Percentiles rank a stretch among this genome's conserved stretches.
Conservation (phyloP, 2,888 invertebrate genomes). For the Pinctada fucata region DNA sequence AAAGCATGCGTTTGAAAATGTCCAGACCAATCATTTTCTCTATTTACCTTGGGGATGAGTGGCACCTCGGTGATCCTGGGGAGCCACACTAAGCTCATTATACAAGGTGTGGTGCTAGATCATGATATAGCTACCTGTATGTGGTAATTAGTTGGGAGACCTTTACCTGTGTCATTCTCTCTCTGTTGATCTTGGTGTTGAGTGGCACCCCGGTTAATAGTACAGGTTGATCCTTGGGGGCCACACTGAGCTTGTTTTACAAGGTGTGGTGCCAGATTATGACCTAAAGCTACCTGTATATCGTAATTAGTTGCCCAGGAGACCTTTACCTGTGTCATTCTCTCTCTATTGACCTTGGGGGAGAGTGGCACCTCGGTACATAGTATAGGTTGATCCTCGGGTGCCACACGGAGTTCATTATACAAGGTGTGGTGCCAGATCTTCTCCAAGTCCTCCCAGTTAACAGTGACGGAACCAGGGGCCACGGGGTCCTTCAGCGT, state of each 20-base stretch:
- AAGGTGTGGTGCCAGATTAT: too few relatives aligned
- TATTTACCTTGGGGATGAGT: not conserved
- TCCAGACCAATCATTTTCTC: not conserved
- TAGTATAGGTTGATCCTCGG: conserved; percentile 19
- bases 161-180: conserved; percentile 16
- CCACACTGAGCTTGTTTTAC: too few relatives aligned
- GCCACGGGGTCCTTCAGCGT: conserved; percentile 21
- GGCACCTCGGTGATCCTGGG: too few relatives aligned
- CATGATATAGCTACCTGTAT: too few relatives aligned
- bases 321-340: conserved; percentile 15
- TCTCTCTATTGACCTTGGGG: conserved; percentile 80
- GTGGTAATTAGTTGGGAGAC: too few relatives aligned
- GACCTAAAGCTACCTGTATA: not conserved
- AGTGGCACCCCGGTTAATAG: not conserved
- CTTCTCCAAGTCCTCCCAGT: conserved; percentile 34
- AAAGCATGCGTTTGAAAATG: not conserved
- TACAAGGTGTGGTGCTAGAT: too few relatives aligned
- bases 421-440: conserved; percentile 52
- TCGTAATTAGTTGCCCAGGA: not conserved
- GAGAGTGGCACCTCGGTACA: conserved; percentile 83
- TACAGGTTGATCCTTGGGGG: not conserved
- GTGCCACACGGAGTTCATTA: conserved; percentile 76
- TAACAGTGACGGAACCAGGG: conserved; percentile 17
- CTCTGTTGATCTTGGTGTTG: not conserved
- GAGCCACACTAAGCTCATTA: too few relatives aligned